phyloP scores from a whole-genome alignment of 1,140 invertebrate species.

The Lepidurus packardi region DNA sequence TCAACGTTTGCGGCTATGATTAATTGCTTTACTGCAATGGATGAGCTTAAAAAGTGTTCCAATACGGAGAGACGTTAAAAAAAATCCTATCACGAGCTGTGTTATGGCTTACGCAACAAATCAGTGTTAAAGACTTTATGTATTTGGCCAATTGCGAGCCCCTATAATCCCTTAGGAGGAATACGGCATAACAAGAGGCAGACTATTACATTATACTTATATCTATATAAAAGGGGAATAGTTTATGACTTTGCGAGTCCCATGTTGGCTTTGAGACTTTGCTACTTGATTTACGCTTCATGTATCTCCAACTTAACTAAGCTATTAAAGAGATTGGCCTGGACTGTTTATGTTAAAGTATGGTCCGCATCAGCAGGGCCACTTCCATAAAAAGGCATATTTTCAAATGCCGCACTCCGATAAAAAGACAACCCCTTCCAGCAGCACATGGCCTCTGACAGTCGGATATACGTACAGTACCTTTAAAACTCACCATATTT shows the following conservation, averaged over 20 bases:
- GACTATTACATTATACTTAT: too few relatives aligned
- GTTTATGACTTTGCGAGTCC: not conserved
- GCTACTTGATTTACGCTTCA: conserved; percentile 21
- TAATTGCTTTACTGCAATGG: too few relatives aligned
- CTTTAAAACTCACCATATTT: conserved; percentile 12
- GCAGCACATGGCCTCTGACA: conserved; percentile 20
- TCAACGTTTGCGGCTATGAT: too few relatives aligned
- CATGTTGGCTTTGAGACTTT: not conserved
- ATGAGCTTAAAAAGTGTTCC: not conserved
- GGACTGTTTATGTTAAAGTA: conserved; percentile 19
- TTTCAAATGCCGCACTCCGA: not conserved
- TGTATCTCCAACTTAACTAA: conserved; percentile 15
- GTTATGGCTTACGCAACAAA: not conserved
- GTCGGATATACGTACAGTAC: conserved; percentile 3
- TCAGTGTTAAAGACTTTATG: not conserved
- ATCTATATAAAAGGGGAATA: not conserved
- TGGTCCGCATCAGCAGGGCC: conserved; percentile 11
- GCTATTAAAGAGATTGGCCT: conserved; percentile 4
- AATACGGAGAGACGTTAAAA: not conserved
- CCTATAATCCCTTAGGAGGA: too few relatives aligned
- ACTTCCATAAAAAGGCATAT: conserved; percentile 20
- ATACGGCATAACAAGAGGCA: too few relatives aligned
- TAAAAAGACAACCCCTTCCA: conserved; percentile 19
- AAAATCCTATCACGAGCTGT: not conserved
- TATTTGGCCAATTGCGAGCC: too few relatives aligned